A percentile compares a stretch with the other conserved stretches of the same genome.
These are phyloP conservation scores for Phalacrocorax aristotelis DNA, from an alignment of 2,113 vertebrate species.

Conservation along the genomic window DNA sequence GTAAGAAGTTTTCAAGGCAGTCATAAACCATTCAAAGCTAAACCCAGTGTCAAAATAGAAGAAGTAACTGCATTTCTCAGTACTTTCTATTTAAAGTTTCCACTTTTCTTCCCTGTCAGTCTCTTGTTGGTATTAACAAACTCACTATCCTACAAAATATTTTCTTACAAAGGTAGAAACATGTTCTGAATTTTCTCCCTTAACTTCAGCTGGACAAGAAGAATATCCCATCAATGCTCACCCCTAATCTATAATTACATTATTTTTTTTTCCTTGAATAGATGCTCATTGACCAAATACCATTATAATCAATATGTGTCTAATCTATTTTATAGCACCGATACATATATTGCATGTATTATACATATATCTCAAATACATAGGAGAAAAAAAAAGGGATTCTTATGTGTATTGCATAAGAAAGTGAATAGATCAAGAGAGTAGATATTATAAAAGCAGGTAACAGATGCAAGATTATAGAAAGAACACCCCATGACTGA, in stretches of 20 bases:
- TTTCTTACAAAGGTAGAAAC: neutral
- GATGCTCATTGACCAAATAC: neutral
- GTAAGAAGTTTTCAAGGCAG: neutral
- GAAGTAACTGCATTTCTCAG: neutral
- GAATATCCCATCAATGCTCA: neutral
- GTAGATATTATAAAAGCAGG: neutral
- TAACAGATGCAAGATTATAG: neutral
- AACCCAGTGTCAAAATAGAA: neutral
- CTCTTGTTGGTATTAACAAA: neutral
- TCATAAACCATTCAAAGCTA: neutral
- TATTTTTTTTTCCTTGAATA: neutral
- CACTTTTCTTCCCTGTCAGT: neutral
- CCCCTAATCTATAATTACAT: neutral
- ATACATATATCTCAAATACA: neutral
- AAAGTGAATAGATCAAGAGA: neutral
- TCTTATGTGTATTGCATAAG: neutral
- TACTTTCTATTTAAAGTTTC: neutral
- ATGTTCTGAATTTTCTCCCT: neutral
- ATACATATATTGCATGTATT: fast-evolving
- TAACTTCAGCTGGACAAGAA: neutral
- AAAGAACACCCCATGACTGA: neutral
- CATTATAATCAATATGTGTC: neutral
- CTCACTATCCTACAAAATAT: neutral
- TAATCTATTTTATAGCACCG: neutral
- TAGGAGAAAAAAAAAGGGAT: neutral